Evolutionary conservation across 2,888 invertebrate species (phyloP), one percentile per base, ranked within the genome.

Genomic region (Graphium colonna): DNA sequence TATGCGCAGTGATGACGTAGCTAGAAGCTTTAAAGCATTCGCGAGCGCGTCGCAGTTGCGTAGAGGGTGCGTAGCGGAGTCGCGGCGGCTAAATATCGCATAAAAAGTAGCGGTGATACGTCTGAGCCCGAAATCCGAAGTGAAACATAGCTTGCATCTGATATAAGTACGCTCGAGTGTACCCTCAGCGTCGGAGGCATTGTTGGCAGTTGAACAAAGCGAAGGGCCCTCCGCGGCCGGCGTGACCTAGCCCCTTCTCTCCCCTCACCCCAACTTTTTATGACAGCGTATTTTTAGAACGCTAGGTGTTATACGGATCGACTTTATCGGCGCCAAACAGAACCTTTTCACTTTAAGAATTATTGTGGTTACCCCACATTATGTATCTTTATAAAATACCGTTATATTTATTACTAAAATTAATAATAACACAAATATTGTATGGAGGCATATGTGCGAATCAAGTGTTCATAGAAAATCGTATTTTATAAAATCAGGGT

Each of bases 121-220:
- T 73, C 69, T 60, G 43, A 61, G 59, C 58, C 62, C 64, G 66
- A 71, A 71, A 71, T 73, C 67, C 68, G 62, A 18, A 45, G 67
- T 73, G 73, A 78, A 84, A 83, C n/a, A n/a, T 81, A 82, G 82
- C 82, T 81, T 80, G 84, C 85, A 86, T 83, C 83, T 77, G 79
- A 82, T 82, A 80, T 79, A 82, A 85, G 87, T 82, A 74, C 69
- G 69, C 74, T 77, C 69, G 65, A 82, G 84, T 73, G 72, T 71
- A 69, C 75, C 69, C 81, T 82, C 68, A 64, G 67, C 60, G 52
- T 52, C 62, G 61, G 58, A 68, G 80, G 80, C 77, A 86, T 86
- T 86, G 86, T 86, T 84, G 82, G 79, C 76, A 72, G 82, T 75
- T 71, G 85, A 83, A 87, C 87, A 87, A 87, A 83, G 83, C 80